Percentiles rank a stretch among this genome's conserved stretches.
Conservation (phyloP, 2,113 vertebrate species). For the Mormyrus iriodes region DNA sequence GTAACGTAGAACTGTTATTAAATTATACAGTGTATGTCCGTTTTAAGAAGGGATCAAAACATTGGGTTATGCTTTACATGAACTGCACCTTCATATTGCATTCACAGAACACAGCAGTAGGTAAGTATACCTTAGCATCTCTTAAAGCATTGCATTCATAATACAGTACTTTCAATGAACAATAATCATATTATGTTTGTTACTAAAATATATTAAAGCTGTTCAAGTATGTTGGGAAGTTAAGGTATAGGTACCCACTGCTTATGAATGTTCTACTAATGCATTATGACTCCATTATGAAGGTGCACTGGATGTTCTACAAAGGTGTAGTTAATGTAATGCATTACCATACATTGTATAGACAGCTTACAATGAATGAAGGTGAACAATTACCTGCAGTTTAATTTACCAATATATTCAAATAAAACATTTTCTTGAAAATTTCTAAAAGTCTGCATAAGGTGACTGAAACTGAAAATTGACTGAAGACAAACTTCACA, state of each 20-base stretch:
- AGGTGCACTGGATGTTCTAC: not conserved
- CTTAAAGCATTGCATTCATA: not conserved
- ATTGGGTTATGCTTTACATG: not conserved
- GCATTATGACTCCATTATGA: not conserved
- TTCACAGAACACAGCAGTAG: not conserved
- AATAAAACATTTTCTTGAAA: not conserved
- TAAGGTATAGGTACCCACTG: not conserved
- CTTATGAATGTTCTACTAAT: not conserved
- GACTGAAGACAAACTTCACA: not conserved
- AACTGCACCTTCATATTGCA: not conserved
- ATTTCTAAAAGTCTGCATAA: not conserved
- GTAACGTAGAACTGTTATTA: not conserved
- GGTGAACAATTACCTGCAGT: not conserved
- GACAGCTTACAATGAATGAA: not conserved
- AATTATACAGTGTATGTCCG: not conserved
- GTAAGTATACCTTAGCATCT: not conserved
- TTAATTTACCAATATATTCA: not conserved
- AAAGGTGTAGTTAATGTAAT: not conserved
- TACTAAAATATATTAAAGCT: not conserved
- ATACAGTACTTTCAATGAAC: not conserved
- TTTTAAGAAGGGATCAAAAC: not conserved
- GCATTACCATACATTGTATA: not conserved
- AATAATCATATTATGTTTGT: not conserved
- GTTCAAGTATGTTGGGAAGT: not conserved
- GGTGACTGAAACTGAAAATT: not conserved